Base-by-base conservation (phyloP, 2,797 vertebrate genomes). In the Florisuga fusca region DNA sequence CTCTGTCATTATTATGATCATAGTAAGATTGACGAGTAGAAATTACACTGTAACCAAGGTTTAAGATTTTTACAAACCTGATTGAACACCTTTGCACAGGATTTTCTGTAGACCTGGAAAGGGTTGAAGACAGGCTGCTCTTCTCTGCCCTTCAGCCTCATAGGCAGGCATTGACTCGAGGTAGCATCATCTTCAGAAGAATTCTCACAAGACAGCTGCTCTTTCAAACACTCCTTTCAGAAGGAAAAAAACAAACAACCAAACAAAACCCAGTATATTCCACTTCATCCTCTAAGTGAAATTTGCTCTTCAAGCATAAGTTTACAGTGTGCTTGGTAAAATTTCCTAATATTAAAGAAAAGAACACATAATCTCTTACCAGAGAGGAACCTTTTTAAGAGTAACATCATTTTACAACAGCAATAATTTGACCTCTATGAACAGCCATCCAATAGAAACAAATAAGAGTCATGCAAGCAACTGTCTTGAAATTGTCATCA, bases 201-300 rank as follows among this genome's bases (percentile, higher is more conserved):
- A 78, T 89, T 84, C 51, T 95, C 91, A 80, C 93, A 96, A 63
- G 94, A 97, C 63, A 99, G 97, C 90, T 98, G 98, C 54, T 97
- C 97, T 94, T 98, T 98, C 97, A 99, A 97, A 95, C 98, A 98
- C 17, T 97, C 98, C 99, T 99, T 97, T 76, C 93, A 87, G 38
- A 77, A 80, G 31, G 59, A 67, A 76, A 51, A 53, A 67, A 77
- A 86, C 45, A 25, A 93, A 73, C 4, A 20, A 83, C 29, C 96
- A 54, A 20, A 84, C 29, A 96, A 51, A 74, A 89, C 5, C 12
- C 11, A 46, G 12, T 77, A 89, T 50, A 68, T 27, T 38, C 13
- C 36, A 92, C 17, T 54, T 34, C 63, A 14, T 2, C 53, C 80
- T 90, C 27, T 74, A 53, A 79, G 50, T 66, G 57, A 92, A 96